Base-by-base conservation (phyloP, 2,113 vertebrate genomes). In the Psilopsiagon aymara region DNA sequence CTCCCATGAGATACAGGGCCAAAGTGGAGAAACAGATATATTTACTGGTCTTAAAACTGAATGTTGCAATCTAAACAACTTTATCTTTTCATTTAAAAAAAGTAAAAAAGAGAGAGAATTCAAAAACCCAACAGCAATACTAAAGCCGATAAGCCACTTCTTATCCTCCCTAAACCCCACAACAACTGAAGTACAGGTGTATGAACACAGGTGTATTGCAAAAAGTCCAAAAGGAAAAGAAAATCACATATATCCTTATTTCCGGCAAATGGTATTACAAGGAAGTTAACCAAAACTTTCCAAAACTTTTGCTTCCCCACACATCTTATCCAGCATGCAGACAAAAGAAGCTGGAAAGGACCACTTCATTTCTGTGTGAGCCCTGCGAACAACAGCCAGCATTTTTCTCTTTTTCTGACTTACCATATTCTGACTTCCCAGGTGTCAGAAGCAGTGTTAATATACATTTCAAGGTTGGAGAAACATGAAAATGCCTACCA, bases 401-500 rank as follows among this genome's bases (percentile, higher is more conserved):
- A 51, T 35, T 91, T 92, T 79, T 55, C 55, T 52, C 69, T 82
- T 82, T 81, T 74, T 20, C 29, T 71, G 39, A 39, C 39, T 39
- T 39, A 69, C 6, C 10, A 57, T 64, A 60, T 52, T 52, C 44
- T 60, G 46, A 76, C 70, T 86, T 89, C 47, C n/a, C 57, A 97
- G 28, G 53, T 90, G 44, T 84, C 74, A 89, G 62, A 82, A 85
- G 21, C n/a, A 82, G 39, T 69, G 14, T 18, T 71, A 88, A 91
- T 79, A 82, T 14, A 63, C 5, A 71, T 81, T 91, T 78, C 33
- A 41, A 47, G 29, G 74, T 2, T 71, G 66, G 16, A 95, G 35
- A 78, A 87, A 92, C 28, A 71, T 43, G 70, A 85, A 86, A 88
- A 82, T 90, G 73, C 46, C n/a, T 88, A 85, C 28, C 43, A 88